These are phyloP conservation scores for Rhamphomyia laevipes DNA, from an alignment of 2,888 invertebrate species.

Conservation along the genomic window DNA sequence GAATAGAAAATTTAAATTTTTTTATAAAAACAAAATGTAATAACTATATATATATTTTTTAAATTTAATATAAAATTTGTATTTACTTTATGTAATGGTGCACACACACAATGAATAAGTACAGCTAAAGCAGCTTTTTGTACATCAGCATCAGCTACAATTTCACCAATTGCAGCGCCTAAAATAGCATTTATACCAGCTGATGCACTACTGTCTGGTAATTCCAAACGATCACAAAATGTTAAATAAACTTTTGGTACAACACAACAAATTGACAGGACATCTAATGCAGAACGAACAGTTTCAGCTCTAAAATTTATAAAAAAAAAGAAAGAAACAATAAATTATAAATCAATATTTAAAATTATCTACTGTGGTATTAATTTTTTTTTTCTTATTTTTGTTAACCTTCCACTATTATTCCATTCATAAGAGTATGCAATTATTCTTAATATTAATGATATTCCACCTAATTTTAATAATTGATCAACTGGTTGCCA, in stretches of 20 bases:
- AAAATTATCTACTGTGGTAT: not conserved
- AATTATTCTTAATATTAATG: slow-evolving; percentile 71
- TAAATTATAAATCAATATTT: not conserved
- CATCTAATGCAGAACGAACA: slow-evolving; percentile 71
- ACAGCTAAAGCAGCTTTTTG: slow-evolving; percentile 83
- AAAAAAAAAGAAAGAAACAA: slow-evolving; percentile 20
- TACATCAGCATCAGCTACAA: slow-evolving; percentile 81
- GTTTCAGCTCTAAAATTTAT: slow-evolving; percentile 58
- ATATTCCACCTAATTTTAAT: slow-evolving; percentile 69
- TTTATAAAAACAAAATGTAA: not conserved
- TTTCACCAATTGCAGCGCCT: slow-evolving; percentile 82
- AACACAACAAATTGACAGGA: slow-evolving; percentile 80
- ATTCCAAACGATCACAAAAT: slow-evolving; percentile 63
- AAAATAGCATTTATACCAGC: slow-evolving; percentile 73
- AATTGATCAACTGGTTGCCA: slow-evolving; percentile 90
- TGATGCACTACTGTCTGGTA: slow-evolving; percentile 64
- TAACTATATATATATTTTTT: not conserved
- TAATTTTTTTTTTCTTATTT: not conserved
- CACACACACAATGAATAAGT: slow-evolving; percentile 88
- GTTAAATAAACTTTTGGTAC: slow-evolving; percentile 67
- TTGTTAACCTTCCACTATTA: slow-evolving; percentile 58
- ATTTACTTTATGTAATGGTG: slow-evolving; percentile 65
- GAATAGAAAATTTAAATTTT: not conserved
- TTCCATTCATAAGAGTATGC: slow-evolving; percentile 88
- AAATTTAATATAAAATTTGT: not conserved